phyloP scores from a whole-genome alignment of 2,888 invertebrate genomes.

The Plusia festucae region DNA sequence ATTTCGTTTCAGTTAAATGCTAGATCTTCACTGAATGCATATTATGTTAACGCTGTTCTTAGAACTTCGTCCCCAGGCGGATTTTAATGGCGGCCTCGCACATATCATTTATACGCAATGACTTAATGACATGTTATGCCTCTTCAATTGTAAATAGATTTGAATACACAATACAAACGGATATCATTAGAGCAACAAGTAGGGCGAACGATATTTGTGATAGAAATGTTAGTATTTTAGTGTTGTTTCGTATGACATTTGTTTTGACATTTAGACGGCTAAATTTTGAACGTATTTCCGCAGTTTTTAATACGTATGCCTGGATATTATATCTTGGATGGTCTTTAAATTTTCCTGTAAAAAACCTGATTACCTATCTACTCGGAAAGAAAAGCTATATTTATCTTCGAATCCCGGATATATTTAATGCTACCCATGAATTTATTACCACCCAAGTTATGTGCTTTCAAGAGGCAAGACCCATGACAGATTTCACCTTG shows the following conservation, averaged over 20 bases:
- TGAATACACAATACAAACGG: slow-evolving; percentile 53
- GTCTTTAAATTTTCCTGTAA: too few species aligned
- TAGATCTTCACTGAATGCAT: not conserved
- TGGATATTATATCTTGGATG: not conserved
- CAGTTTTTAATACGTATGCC: too few species aligned
- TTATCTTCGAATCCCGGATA: slow-evolving; percentile 1
- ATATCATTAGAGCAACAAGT: slow-evolving; percentile 56
- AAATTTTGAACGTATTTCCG: too few species aligned
- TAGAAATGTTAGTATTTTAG: slow-evolving; percentile 41
- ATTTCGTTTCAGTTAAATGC: not conserved
- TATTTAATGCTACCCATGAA: not conserved
- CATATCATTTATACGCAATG: slow-evolving; percentile 34
- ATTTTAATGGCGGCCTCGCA: slow-evolving; percentile 36
- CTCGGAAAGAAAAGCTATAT: slow-evolving; percentile 4
- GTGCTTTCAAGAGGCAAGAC: not conserved
- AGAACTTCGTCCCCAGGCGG: slow-evolving; percentile 24
- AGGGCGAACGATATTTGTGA: slow-evolving; percentile 47
- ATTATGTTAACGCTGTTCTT: slow-evolving; percentile 17
- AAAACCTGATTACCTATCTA: too few species aligned
- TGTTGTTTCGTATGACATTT: slow-evolving; percentile 28
- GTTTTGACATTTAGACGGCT: not conserved
- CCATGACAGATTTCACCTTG: slow-evolving; percentile 2
- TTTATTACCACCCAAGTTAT: slow-evolving; percentile 5
- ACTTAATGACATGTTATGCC: slow-evolving; percentile 38
- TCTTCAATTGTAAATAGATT: slow-evolving; percentile 51